These are phyloP conservation scores for Ellobium chinense DNA, from an alignment of 2,888 invertebrate species.

Conservation along the genomic window DNA sequence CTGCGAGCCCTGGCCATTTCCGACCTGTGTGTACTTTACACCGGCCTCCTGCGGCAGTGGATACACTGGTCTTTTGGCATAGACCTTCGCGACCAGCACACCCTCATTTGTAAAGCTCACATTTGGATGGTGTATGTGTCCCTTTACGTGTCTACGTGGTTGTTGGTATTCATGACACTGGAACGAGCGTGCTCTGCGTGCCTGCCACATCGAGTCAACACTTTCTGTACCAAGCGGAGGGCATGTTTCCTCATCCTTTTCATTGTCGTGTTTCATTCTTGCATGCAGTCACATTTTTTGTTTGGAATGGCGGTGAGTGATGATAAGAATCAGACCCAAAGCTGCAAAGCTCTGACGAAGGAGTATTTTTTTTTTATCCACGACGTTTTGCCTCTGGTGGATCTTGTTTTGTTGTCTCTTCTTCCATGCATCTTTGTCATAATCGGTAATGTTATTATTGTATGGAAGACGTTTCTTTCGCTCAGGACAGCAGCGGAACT, in stretches of 20 bases:
- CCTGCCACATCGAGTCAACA: slow-evolving; percentile 59
- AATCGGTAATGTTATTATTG: slow-evolving; percentile 63
- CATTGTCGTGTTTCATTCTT: slow-evolving; percentile 49
- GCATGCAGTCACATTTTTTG: slow-evolving; percentile 58
- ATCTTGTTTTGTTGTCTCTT: slow-evolving; percentile 60
- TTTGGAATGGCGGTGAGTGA: slow-evolving; percentile 52
- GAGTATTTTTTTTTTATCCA: slow-evolving; percentile 55
- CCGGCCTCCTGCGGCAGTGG: slow-evolving; percentile 65
- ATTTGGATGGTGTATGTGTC: slow-evolving; percentile 64
- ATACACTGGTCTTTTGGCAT: slow-evolving; percentile 53
- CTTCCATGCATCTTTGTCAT: slow-evolving; percentile 65
- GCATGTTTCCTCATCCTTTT: slow-evolving; percentile 48
- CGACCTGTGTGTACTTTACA: slow-evolving; percentile 63
- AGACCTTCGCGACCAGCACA: slow-evolving; percentile 58
- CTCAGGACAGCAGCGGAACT: slow-evolving; percentile 44
- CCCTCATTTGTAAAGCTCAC: slow-evolving; percentile 60
- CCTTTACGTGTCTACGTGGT: slow-evolving; percentile 66
- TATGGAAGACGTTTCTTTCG: slow-evolving; percentile 58
- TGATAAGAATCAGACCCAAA: background rate
- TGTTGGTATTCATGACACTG: slow-evolving; percentile 66
- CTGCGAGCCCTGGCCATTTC: slow-evolving; percentile 60
- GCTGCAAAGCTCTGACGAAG: slow-evolving; percentile 16
- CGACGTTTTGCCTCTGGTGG: slow-evolving; percentile 64
- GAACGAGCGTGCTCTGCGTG: slow-evolving; percentile 66
- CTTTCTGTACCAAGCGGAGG: slow-evolving; percentile 53